Base-by-base conservation (phyloP, 2,797 vertebrate genomes). In the Geotrypetes seraphini region DNA sequence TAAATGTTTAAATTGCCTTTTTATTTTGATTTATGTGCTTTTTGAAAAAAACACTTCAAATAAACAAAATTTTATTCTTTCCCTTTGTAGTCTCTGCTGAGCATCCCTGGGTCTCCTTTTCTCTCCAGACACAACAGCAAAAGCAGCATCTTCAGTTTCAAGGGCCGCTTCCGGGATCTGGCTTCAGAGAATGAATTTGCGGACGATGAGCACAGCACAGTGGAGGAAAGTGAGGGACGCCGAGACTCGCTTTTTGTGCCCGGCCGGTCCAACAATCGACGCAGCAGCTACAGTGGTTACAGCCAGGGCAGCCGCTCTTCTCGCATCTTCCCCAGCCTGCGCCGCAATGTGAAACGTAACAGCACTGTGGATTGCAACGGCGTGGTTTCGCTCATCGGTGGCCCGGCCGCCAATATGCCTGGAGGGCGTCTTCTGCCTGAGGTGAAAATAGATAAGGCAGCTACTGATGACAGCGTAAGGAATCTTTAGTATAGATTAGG, bases 361-460 rank as follows among this genome's bases (percentile, higher is more conserved):
- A 97, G 95, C 85, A 90, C 96, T 0, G 96, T 99, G 76, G 94
- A 99, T 39, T 97, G 95, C 78, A 99, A 99, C 19, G 96, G 96
- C 47, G 94, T 99, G 57, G 96, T 98, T 73, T 97, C 96, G 1
- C 89, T 99, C 65, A 94, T 97, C 50, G 84, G 82, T 0, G 93
- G 94, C 28, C 93, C 91, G 0, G 91, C 86, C 10, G 64, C 79
- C 58, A 84, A 83, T 77, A 75, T 71, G 75, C 88, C 85, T 1
- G 91, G 91, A 17, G 93, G 92, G 63, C 91, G 93, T 47, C 90
- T 99, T 71, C 89, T 99, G 91, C 94, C 94, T 77, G 96, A 99
- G 94, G 96, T 97, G 92, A 97, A 86, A 90, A 92, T 85, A 89
- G 89, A 92, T 90, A 87, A 91, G 88, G 90, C 91, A 86, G 90